These are phyloP conservation scores for Manis crassicaudata DNA, from an alignment of 2,797 vertebrate species.

Conservation along the genomic window DNA sequence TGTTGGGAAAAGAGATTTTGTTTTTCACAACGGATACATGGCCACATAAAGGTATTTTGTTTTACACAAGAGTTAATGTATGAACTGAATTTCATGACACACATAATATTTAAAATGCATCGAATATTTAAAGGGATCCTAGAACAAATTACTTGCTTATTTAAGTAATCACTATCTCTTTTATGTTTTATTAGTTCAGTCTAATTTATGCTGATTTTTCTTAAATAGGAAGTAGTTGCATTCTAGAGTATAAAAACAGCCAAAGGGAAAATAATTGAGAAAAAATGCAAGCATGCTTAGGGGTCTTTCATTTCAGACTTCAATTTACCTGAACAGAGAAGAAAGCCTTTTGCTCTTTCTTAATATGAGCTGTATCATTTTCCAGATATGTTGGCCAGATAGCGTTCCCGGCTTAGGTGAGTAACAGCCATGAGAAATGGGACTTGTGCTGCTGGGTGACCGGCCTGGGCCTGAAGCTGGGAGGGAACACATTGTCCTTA, in stretches of 20 bases:
- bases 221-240: not conserved
- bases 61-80: not conserved
- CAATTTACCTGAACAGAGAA: not conserved
- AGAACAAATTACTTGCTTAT: slow-evolving; percentile 20
- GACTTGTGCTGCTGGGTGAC: not conserved
- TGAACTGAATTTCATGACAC: not conserved
- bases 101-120: slow-evolving; percentile 15
- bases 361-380: not conserved
- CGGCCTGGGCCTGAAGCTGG: not conserved
- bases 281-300: not conserved
- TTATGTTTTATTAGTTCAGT: not conserved
- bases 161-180: slow-evolving; percentile 14
- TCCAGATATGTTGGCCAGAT: not conserved
- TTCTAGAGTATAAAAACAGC: not conserved
- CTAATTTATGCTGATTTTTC: slow-evolving; percentile 22
- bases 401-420: not conserved
- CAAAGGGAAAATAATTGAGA: not conserved
- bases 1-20: not conserved
- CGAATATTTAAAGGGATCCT: not conserved
- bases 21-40: not conserved
- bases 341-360: not conserved
- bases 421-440: not conserved
- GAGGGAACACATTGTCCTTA: not conserved
- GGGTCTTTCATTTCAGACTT: not conserved
- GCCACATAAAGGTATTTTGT: not conserved